phyloP scores from a whole-genome alignment of 1,140 invertebrate genomes.

The Cherax destructor region DNA sequence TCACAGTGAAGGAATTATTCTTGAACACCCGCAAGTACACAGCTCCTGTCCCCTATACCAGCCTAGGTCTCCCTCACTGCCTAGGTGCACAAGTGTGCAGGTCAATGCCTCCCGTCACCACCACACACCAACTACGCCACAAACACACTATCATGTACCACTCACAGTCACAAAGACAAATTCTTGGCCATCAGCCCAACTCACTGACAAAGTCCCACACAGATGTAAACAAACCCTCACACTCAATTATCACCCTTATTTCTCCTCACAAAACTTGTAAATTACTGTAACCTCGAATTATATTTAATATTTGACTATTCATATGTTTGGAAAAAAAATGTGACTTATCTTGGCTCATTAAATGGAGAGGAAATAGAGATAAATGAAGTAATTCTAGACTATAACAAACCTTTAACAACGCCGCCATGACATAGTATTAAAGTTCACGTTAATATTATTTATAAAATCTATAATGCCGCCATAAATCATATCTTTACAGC shows the following conservation, averaged over 20 bases:
- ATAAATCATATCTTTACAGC: not conserved
- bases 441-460: constrained; percentile 4
- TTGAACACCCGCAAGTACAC: not conserved
- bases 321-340: not conserved
- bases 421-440: constrained; percentile 66
- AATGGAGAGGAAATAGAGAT: not conserved
- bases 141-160: not conserved
- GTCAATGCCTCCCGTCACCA: not conserved
- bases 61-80: not conserved
- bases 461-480: not conserved
- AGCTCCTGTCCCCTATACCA: not conserved
- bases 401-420: constrained; percentile 65
- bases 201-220: constrained; percentile 21
- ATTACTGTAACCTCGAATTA: too few species aligned
- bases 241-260: not conserved
- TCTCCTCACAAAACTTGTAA: not conserved
- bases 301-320: not conserved
- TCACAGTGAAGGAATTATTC: too few species aligned
- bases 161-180: constrained; percentile 44
- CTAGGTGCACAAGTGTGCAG: too few species aligned
- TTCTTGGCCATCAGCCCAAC: constrained; percentile 53
- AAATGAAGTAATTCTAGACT: not conserved
- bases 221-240: constrained; percentile 57
- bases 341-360: not conserved
- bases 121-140: not conserved